These are phyloP conservation scores for Pygoscelis antarcticus DNA, from an alignment of 2,113 vertebrate species.

Conservation along the genomic window DNA sequence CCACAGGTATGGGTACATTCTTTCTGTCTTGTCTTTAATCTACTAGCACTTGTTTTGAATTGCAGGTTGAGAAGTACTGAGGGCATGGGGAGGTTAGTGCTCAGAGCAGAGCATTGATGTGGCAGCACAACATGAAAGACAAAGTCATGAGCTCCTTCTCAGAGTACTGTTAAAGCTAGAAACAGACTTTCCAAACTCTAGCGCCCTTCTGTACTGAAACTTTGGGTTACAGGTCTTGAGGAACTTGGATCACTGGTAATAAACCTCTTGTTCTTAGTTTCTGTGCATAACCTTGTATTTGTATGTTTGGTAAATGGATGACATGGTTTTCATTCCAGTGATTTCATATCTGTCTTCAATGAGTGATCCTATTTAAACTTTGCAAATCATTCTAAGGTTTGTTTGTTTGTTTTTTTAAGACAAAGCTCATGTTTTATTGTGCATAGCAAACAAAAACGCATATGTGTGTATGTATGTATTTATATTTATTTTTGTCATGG, in stretches of 20 bases:
- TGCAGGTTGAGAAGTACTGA: slow-evolving; percentile 27
- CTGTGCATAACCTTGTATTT: neutral
- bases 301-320: neutral
- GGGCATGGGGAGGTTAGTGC: neutral
- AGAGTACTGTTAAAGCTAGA: neutral
- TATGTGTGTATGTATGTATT: neutral
- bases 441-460: neutral
- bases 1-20: neutral
- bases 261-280: neutral
- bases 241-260: neutral
- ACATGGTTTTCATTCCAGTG: neutral
- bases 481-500: neutral
- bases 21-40: slow-evolving; percentile 26
- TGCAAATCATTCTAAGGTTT: neutral
- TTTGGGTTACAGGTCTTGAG: neutral
- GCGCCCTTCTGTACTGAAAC: neutral
- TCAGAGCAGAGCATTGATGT: neutral
- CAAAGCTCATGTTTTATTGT: neutral
- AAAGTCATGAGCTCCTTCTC: neutral
- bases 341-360: neutral
- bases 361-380: neutral
- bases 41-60: neutral
- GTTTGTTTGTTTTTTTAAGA: neutral
- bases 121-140: neutral
- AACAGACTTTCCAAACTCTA: neutral